phyloP scores from a whole-genome alignment of 2,888 invertebrate species.

The Glomeris marginata region DNA sequence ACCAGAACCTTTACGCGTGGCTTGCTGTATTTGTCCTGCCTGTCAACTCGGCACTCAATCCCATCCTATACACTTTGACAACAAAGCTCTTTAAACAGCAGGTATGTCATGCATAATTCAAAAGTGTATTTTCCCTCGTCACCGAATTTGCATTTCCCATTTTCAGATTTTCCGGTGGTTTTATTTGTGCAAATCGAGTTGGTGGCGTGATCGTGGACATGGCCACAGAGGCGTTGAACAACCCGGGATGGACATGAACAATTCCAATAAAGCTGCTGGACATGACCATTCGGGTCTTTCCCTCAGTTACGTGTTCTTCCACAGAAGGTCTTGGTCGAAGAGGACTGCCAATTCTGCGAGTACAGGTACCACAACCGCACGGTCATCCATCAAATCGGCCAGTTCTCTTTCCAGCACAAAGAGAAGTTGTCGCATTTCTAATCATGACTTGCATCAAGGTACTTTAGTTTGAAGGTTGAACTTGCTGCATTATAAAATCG shows the following conservation, averaged over 20 bases:
- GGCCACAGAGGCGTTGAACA: too few relatives aligned
- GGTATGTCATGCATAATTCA: conserved; percentile 21
- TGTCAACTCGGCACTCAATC: conserved; percentile 45
- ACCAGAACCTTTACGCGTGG: conserved; percentile 42
- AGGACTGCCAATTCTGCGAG: background rate
- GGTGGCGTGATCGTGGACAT: too few relatives aligned
- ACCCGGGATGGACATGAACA: background rate
- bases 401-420: too few relatives aligned
- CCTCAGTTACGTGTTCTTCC: conserved; percentile 11
- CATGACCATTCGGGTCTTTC: conserved; percentile 8
- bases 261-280: background rate
- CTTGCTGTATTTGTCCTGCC: conserved; percentile 44
- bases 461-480: too few relatives aligned
- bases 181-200: background rate
- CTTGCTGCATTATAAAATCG: too few relatives aligned
- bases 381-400: too few relatives aligned
- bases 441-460: too few relatives aligned
- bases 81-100: conserved; percentile 45
- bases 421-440: too few relatives aligned
- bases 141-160: background rate
- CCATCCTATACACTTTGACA: conserved; percentile 44
- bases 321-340: conserved; percentile 11
- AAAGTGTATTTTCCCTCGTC: too few relatives aligned
- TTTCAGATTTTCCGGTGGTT: conserved; percentile 7
- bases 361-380: too few relatives aligned